Evolutionary conservation across 2,888 invertebrate species (phyloP).

Genomic region (Dasysyrphus albostriatus): DNA sequence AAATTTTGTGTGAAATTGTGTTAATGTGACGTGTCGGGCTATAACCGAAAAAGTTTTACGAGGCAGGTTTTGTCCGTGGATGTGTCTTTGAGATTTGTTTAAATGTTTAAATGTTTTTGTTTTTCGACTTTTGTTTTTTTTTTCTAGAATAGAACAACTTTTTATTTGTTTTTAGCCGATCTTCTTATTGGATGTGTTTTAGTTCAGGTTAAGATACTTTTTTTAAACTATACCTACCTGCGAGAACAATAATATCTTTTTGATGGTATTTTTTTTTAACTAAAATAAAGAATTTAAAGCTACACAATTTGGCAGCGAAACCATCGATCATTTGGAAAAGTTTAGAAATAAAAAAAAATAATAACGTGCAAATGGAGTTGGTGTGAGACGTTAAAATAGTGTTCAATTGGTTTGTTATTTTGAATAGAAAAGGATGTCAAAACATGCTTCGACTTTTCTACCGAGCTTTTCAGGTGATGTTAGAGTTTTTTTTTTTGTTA

Average conservation of each 20-base stretch:
- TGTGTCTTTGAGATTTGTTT: conserved; percentile 34
- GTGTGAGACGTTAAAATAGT: conserved; percentile 57
- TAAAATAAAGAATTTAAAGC: conserved; percentile 51
- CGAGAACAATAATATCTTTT: neutral
- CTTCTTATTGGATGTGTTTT: conserved; percentile 38
- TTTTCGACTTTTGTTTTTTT: neutral
- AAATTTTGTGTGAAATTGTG: conserved; percentile 64
- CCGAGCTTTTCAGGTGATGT: conserved; percentile 27
- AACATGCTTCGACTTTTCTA: conserved; percentile 43
- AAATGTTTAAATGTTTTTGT: conserved; percentile 15
- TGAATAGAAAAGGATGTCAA: conserved; percentile 47
- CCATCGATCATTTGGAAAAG: conserved; percentile 64
- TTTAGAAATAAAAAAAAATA: conserved; percentile 61
- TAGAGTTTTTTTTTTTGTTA: neutral
- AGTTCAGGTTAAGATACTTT: conserved; percentile 47
- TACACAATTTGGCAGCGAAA: conserved; percentile 30
- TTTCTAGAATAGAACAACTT: conserved; percentile 2
- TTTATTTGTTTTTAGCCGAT: conserved; percentile 32
- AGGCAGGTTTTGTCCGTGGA: conserved; percentile 51
- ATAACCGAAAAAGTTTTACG: conserved; percentile 67
- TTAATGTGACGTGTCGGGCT: conserved; percentile 70
- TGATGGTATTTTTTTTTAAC: conserved; percentile 61
- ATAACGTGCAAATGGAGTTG: conserved; percentile 52
- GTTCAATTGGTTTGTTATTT: conserved; percentile 52
- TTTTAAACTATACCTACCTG: neutral